phyloP scores from a whole-genome alignment of 92 coral and sea anemone genomes.

The Umimayanthus kanabou region DNA sequence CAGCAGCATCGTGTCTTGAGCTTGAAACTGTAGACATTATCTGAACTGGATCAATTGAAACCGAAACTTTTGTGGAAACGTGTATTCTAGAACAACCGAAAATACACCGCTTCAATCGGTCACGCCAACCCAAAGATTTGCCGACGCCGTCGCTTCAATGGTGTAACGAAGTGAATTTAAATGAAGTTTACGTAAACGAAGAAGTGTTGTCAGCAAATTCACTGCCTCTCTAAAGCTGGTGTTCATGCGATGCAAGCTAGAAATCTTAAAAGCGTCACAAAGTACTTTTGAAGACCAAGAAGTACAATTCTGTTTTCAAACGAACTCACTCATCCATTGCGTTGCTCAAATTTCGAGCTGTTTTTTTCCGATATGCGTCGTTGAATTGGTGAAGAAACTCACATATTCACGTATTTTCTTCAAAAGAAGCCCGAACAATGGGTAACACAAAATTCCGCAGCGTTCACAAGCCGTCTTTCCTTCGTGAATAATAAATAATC shows the following conservation, averaged over 20 bases:
- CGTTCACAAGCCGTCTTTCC: constrained; percentile 40
- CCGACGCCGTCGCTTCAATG: not conserved
- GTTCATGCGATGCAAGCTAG: constrained; percentile 25
- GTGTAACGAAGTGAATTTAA: constrained; percentile 27
- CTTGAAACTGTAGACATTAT: constrained; percentile 31
- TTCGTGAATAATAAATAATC: constrained; percentile 49
- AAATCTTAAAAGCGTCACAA: constrained; percentile 33
- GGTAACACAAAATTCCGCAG: constrained; percentile 41
- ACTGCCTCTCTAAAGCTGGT: not conserved
- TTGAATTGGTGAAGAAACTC: not conserved
- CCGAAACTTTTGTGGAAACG: constrained; percentile 24
- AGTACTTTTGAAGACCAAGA: not conserved
- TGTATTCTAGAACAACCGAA: constrained; percentile 25
- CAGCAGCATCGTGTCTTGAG: constrained; percentile 27
- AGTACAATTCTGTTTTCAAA: constrained; percentile 33
- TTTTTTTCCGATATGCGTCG: not conserved
- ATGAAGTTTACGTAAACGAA: constrained; percentile 12
- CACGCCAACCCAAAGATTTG: constrained; percentile 33
- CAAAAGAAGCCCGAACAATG: constrained; percentile 22
- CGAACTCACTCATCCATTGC: constrained; percentile 42
- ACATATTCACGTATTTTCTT: constrained; percentile 31
- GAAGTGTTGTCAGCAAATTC: not conserved
- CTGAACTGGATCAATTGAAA: constrained; percentile 15
- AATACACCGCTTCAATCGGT: constrained; percentile 23
- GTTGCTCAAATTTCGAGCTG: not conserved